Evolutionary conservation across 2,888 invertebrate genomes (phyloP), one percentile per base, ranked within the genome.

Genomic region (Neuroscelio doddi): DNA sequence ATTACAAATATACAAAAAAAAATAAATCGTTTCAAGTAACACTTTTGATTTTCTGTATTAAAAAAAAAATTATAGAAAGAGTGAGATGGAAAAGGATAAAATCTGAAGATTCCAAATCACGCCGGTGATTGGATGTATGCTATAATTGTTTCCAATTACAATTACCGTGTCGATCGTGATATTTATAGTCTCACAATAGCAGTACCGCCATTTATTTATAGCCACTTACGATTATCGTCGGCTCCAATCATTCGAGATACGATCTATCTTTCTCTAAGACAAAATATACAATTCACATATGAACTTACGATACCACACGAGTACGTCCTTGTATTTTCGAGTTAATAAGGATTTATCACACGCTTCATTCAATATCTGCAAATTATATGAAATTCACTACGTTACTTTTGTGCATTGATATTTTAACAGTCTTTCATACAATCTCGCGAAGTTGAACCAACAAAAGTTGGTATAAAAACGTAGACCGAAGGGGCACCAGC

Each of bases 61-160:
- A 14, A 14, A 34, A 12, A 10, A 12, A 34, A 45, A 36, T 3
- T 17, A 30, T 29, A 21, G 16, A 27, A 3, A 1, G 32, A 12
- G 30, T 21, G 26, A 30, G 17, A 29, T n/a, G n/a, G 29, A 27
- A n/a, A 9, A 24, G 24, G 26, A 10, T 9, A 50, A 62, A 50
- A 53, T n/a, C 30, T 32, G 32, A 47, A 44, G 46, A 46, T 49
- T 15, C 14, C 39, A 46, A 46, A 41, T 42, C 45, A 34, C 32
- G 26, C 32, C 41, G 51, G 47, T 26, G 57, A 57, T 47, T 36
- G 36, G 24, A 39, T 30, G 16, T 17, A 64, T 46, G 24, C 68
- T 53, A 50, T 76, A 76, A 76, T 74, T 72, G 76, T 68, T 68
- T 56, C 67, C 71, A 72, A 76, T 76, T 72, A 74, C 72, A 67